Percentiles rank a stretch among this genome's conserved stretches.
These are phyloP conservation scores for Dallia pectoralis DNA, from an alignment of 2,797 vertebrate species.

Conservation along the genomic window DNA sequence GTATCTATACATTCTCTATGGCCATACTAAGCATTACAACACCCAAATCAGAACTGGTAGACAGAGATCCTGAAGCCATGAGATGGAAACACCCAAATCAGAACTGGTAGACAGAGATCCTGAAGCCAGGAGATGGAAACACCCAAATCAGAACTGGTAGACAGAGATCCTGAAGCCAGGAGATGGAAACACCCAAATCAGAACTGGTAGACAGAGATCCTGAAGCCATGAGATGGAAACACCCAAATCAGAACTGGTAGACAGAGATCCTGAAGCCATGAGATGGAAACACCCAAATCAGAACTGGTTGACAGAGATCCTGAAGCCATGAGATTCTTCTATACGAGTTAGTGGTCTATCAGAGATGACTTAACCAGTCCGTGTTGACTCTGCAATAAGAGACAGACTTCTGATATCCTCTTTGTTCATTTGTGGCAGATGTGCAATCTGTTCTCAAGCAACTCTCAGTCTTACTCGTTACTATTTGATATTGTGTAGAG, in stretches of 20 bases:
- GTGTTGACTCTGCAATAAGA: conserved; percentile 92
- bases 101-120: too few relatives aligned
- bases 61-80: conserved; percentile 24
- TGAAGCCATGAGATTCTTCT: conserved; percentile 32
- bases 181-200: too few relatives aligned
- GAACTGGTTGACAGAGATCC: too few relatives aligned
- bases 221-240: conserved; percentile 27
- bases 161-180: too few relatives aligned
- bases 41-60: too few relatives aligned
- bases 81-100: too few relatives aligned
- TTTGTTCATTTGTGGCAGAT: conserved; percentile 81
- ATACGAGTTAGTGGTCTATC: conserved; percentile 20
- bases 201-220: too few relatives aligned
- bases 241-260: too few relatives aligned
- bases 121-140: conserved; percentile 27
- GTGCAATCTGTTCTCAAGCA: conserved; percentile 84
- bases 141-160: too few relatives aligned
- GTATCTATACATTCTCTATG: conserved; percentile 46
- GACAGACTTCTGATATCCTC: conserved; percentile 60
- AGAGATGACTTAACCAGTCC: conserved; percentile 50
- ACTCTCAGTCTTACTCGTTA: conserved; percentile 45
- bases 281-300: too few relatives aligned
- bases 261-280: too few relatives aligned
- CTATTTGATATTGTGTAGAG: conserved; percentile 9
- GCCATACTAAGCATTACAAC: conserved; percentile 65